Base-by-base conservation (phyloP, 2,888 invertebrate species). In the Electrophaes corylata region DNA sequence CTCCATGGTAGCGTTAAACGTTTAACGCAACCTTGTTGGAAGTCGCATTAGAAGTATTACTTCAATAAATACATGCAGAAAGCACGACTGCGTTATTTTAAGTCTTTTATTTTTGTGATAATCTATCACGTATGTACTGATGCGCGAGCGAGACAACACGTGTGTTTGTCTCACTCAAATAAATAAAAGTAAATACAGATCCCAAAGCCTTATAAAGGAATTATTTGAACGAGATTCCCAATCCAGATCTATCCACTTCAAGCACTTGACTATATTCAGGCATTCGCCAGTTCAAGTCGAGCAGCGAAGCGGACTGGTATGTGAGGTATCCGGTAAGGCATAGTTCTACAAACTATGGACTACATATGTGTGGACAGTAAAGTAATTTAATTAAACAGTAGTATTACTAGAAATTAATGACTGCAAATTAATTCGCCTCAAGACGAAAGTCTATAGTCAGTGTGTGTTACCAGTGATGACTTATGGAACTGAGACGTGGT, bases 261-360 rank as follows among this genome's bases (percentile, higher is more conserved):
- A 23, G 4, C 39, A 12, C 40, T 51, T n/a, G 50, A 50, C 41
- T 20, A 33, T 43, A n/a, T 41, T 43, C 43, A 43, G 43, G 14
- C 19, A 23, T 23, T 35, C 12, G 51, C 20, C 47, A 41, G 31
- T 47, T 45, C 19, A 45, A 53, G 52, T 29, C 39, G 14, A 16
- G 10, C 52, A 35, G 40, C 20, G 45, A 39, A 54, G 54, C 40
- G 33, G 4, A 47, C 26, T 4, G 41, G 40, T 16, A 47, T 54
- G 40, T 47, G 23, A 40, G 41, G 33, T 47, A 54, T 41, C 16
- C 11, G 0, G 14, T 12, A 5, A 14, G 23, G 18, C 18, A 14
- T 6, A 12, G 37, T 39, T 41, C 31, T 29, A 18, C 4, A 14
- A 39, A 45, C 51, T 37, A 37, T 44, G 29, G 16, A 33, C 14